These are phyloP conservation scores for Bothrops jararaca DNA, from an alignment of 2,113 vertebrate genomes.

Conservation along the genomic window DNA sequence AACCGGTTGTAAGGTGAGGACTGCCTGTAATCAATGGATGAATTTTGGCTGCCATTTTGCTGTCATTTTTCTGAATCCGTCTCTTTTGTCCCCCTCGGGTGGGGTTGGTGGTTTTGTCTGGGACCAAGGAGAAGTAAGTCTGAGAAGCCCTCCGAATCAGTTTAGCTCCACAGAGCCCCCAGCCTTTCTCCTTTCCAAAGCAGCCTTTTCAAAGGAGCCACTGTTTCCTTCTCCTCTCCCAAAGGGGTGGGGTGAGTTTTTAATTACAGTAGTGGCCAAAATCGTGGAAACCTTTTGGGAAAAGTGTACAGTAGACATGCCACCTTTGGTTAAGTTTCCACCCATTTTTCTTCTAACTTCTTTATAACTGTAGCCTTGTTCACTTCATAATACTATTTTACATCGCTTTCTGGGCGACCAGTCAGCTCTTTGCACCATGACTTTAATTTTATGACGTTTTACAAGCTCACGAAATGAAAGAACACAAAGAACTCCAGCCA, in stretches of 20 bases:
- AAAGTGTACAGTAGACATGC: too few relatives aligned
- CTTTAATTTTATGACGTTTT: too few relatives aligned
- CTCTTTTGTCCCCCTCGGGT: background rate
- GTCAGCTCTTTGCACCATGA: too few relatives aligned
- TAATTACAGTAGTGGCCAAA: conserved; percentile 35
- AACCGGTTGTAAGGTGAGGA: background rate
- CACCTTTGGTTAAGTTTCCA: too few relatives aligned
- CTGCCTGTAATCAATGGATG: background rate
- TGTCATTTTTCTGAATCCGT: background rate
- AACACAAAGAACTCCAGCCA: too few relatives aligned
- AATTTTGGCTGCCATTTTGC: background rate
- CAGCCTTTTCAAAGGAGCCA: background rate
- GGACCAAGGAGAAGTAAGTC: background rate
- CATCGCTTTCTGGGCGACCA: too few relatives aligned
- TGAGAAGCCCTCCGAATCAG: background rate
- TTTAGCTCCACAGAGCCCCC: background rate
- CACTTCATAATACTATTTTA: too few relatives aligned
- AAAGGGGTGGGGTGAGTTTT: conserved; percentile 43
- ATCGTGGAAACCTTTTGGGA: too few relatives aligned
- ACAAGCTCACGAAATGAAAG: too few relatives aligned
- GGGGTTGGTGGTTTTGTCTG: background rate
- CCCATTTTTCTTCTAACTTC: too few relatives aligned
- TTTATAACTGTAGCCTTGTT: too few relatives aligned
- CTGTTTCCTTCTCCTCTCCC: conserved; percentile 39
- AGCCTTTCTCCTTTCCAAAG: background rate